Evolutionary conservation across 2,888 invertebrate species (phyloP).

Genomic region (Cheilosia vulpina): DNA sequence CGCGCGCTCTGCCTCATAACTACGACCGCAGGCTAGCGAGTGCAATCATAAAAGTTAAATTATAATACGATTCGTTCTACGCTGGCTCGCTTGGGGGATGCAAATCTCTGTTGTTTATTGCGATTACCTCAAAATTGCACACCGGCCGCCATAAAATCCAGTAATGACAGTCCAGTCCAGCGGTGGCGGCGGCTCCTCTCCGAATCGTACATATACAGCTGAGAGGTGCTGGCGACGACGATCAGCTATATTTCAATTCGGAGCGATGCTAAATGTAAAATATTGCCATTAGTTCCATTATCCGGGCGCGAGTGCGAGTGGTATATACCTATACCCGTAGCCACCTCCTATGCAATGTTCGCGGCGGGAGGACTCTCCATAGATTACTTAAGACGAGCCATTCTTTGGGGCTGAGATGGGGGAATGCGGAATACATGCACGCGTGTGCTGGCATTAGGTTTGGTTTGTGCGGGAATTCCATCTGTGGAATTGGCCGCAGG

Average conservation of each 20-base stretch:
- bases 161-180: constrained; percentile 67
- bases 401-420: constrained; percentile 6
- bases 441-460: constrained; percentile 64
- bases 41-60: constrained; percentile 75
- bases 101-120: constrained; percentile 75
- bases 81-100: constrained; percentile 64
- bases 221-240: constrained; percentile 67
- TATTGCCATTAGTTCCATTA: constrained; percentile 74
- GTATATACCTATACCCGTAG: not conserved
- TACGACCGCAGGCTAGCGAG: constrained; percentile 69
- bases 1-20: constrained; percentile 59
- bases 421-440: constrained; percentile 37
- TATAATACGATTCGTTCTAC: constrained; percentile 72
- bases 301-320: constrained; percentile 35
- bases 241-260: constrained; percentile 73
- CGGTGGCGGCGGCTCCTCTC: constrained; percentile 8
- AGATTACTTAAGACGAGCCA: constrained; percentile 40
- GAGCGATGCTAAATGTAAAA: constrained; percentile 74
- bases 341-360: too few relatives aligned
- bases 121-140: constrained; percentile 74
- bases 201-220: constrained; percentile 3
- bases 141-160: constrained; percentile 73
- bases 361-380: not conserved
- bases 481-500: constrained; percentile 51
- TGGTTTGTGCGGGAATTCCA: constrained; percentile 41